Base-by-base conservation (phyloP, 23 tunicate species). In the Corella eumyota region DNA sequence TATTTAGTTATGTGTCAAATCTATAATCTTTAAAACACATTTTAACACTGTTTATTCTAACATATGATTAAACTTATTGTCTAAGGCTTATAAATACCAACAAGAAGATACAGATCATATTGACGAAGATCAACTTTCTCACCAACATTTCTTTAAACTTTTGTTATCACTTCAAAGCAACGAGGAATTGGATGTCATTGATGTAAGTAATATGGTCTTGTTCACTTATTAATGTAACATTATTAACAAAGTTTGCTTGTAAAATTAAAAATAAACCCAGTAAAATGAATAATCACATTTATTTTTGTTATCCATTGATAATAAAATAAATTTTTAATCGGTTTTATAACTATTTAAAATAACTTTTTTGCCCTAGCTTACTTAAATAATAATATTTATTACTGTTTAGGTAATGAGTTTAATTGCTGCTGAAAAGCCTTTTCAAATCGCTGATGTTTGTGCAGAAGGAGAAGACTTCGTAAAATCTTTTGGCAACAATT, bases 121-220 rank as follows among this genome's bases (percentile, higher is more conserved):
- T n/a, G n/a, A n/a, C n/a, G 58, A 58, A 6, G 85, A 78, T 38
- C 66, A 49, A 32, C 40, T 78, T n/a, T 68, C 85, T 24, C 75
- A 53, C 19, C 27, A 57, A 34, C 49, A 59, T 34, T 78, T 68
- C 31, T 78, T 78, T 30, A 55, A 53, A 38, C 32, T 78, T 21
- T 53, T 78, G 11, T 48, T 78, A 0, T 32, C 85, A 21, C 70
- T 78, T 6, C 29, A 62, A 30, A 53, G 36, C 30, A 24, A 64
- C 1, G 45, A 50, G n/a, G 63, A 55, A 3, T 13, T 56, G 4
- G 81, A 74, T 25, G 34, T 56, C 21, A 25, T 65, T 20, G 51
- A 74, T 32, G 81, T 74, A 27, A 6, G 61, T 30, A 2, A 33
- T 25, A 35, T 15, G 45, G 5, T 3, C 2, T 28, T 20, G 17